A percentile compares a stretch with the other conserved stretches of the same genome.
Evolutionary conservation across 92 coral and sea anemone genomes (phyloP).

Genomic region (Isaurus tuberculatus): DNA sequence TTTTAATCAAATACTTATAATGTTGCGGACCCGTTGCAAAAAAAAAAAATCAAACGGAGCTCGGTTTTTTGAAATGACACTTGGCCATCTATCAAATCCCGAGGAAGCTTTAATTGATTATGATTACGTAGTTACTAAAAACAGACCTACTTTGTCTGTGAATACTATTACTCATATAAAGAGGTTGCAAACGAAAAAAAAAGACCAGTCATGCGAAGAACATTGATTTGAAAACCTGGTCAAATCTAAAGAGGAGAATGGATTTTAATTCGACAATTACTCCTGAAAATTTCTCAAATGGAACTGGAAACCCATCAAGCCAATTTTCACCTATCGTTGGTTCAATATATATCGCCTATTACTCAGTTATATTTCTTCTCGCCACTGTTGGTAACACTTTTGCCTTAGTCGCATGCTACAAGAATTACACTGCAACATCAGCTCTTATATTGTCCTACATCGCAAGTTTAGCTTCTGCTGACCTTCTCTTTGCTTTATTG

Average conservation of each 20-base stretch:
- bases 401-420: slow-evolving; percentile 40
- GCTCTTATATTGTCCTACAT: slow-evolving; percentile 31
- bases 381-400: slow-evolving; percentile 73
- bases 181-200: neutral
- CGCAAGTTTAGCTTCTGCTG: slow-evolving; percentile 47
- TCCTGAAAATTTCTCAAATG: slow-evolving; percentile 19
- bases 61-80: too few relatives aligned
- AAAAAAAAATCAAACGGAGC: too few relatives aligned
- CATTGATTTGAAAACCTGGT: neutral
- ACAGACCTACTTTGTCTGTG: neutral
- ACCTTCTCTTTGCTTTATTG: slow-evolving; percentile 28
- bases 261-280: slow-evolving; percentile 2
- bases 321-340: slow-evolving; percentile 33
- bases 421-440: slow-evolving; percentile 12
- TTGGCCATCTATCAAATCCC: neutral
- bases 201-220: slow-evolving; percentile 9
- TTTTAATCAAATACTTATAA: too few relatives aligned
- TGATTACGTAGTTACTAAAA: neutral
- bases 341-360: slow-evolving; percentile 50
- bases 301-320: neutral
- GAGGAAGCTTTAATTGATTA: neutral
- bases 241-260: neutral
- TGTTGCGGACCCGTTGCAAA: too few relatives aligned
- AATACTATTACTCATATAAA: neutral
- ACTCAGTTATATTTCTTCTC: slow-evolving; percentile 59